Percentiles rank a stretch among this genome's conserved stretches.
Evolutionary conservation across 2,888 invertebrate genomes (phyloP).

Genomic region (Branchinecta sandiegonensis): DNA sequence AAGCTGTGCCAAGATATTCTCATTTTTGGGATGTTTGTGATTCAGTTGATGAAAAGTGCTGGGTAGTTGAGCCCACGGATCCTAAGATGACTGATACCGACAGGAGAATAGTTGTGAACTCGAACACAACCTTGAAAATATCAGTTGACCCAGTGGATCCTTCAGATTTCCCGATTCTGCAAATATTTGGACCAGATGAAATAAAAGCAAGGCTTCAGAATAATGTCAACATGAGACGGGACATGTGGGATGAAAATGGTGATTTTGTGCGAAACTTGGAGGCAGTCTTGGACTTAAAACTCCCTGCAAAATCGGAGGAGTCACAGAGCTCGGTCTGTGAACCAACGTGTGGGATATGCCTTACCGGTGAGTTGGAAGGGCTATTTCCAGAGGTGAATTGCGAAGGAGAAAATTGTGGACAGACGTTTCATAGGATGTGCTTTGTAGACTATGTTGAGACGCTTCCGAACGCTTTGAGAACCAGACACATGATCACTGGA

Average conservation of each 20-base stretch:
- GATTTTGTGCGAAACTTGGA: neutral
- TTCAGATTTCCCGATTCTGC: neutral
- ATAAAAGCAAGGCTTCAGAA: neutral
- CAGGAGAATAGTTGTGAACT: neutral
- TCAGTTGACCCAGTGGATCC: constrained; percentile 1
- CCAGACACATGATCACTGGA: constrained; percentile 6
- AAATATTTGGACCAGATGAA: constrained; percentile 10
- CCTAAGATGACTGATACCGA: neutral
- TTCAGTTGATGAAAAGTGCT: constrained; percentile 1
- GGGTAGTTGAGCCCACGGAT: neutral
- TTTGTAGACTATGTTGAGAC: constrained; percentile 1
- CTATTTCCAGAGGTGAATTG: neutral
- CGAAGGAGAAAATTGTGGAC: neutral
- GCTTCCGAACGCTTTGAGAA: constrained; percentile 11
- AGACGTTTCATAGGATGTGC: constrained; percentile 5
- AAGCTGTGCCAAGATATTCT: constrained; percentile 5
- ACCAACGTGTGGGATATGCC: neutral
- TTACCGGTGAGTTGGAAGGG: neutral
- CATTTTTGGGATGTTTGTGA: constrained; percentile 9
- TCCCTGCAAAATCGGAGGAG: neutral
- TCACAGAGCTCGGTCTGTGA: neutral
- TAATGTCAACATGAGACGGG: neutral
- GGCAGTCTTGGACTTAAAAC: neutral
- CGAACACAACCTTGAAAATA: neutral
- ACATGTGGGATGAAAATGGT: neutral